Evolutionary conservation across 1,140 invertebrate species (phyloP).

Genomic region (Drosophila kohkoa): DNA sequence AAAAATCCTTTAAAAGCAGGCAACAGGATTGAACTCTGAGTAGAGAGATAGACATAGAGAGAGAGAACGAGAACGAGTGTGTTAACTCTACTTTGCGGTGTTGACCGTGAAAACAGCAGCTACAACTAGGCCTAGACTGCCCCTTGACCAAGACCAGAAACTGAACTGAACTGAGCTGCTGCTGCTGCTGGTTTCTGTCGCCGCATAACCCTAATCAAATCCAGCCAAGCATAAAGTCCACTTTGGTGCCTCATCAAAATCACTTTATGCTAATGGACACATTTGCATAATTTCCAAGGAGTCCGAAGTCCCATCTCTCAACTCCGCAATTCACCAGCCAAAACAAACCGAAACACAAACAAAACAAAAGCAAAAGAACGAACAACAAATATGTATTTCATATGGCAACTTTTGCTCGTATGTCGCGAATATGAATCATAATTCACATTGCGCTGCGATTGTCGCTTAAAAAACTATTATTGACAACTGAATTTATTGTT

Average conservation of each 20-base stretch:
- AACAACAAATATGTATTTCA: slow-evolving; percentile 42
- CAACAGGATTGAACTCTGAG: background rate
- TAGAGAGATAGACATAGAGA: too few species aligned
- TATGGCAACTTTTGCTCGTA: slow-evolving; percentile 51
- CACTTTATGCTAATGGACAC: slow-evolving; percentile 78
- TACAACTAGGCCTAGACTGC: slow-evolving; percentile 1
- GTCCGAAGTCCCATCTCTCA: slow-evolving; percentile 12
- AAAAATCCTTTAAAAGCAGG: background rate
- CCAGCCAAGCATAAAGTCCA: slow-evolving; percentile 79
- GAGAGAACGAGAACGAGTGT: background rate
- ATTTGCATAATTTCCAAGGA: slow-evolving; percentile 76
- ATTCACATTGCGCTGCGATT: slow-evolving; percentile 31
- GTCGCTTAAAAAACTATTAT: slow-evolving; percentile 70
- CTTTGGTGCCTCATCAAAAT: slow-evolving; percentile 81
- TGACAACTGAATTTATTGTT: slow-evolving; percentile 80
- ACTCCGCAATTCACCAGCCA: background rate
- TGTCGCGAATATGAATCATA: slow-evolving; percentile 23
- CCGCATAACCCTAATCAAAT: slow-evolving; percentile 77
- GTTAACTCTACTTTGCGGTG: slow-evolving; percentile 1
- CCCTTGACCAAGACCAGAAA: background rate
- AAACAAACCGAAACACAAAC: slow-evolving; percentile 1
- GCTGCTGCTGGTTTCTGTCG: slow-evolving; percentile 23
- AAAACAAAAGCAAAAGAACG: background rate
- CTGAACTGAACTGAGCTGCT: background rate
- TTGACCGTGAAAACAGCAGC: slow-evolving; percentile 46